Percentiles rank a stretch among this genome's conserved stretches.
phyloP scores from a whole-genome alignment of 2,888 invertebrate genomes.

The Lymantria monacha region DNA sequence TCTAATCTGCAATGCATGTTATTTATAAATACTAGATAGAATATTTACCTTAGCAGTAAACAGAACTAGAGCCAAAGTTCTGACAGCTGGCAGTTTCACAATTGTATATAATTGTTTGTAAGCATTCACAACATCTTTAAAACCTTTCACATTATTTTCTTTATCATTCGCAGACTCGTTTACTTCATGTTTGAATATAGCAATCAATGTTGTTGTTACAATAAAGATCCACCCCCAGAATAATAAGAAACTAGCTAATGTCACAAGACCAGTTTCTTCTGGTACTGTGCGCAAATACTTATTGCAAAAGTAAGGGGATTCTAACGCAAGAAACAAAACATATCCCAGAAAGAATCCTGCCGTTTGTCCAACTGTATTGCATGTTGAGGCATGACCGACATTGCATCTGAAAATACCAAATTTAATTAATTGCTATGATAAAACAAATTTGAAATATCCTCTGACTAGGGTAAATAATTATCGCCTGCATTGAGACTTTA shows the following conservation, averaged over 20 bases:
- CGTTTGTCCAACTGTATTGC: conserved; percentile 99
- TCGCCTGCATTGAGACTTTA: no score
- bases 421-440: neutral
- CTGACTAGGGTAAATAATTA: no score
- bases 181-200: conserved; percentile 92
- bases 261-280: conserved; percentile 86
- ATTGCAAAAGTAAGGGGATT: conserved; percentile 98
- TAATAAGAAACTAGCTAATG: conserved; percentile 91
- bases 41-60: conserved; percentile 92
- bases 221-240: conserved; percentile 98
- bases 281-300: conserved; percentile 91
- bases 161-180: conserved; percentile 56
- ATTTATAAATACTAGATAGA: neutral
- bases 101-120: conserved; percentile 93
- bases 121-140: conserved; percentile 82
- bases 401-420: conserved; percentile 85
- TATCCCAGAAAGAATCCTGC: conserved; percentile 98
- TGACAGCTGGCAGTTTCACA: conserved; percentile 90
- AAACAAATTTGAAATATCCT: no score
- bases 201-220: conserved; percentile 93
- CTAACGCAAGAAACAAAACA: conserved; percentile 96
- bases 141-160: conserved; percentile 58
- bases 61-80: conserved; percentile 88
- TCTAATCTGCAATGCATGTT: no score
- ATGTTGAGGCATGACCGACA: conserved; percentile 99